Percentiles rank a stretch among this genome's conserved stretches.
Conservation (phyloP, 2,888 invertebrate species). For the Maniola hyperantus region DNA sequence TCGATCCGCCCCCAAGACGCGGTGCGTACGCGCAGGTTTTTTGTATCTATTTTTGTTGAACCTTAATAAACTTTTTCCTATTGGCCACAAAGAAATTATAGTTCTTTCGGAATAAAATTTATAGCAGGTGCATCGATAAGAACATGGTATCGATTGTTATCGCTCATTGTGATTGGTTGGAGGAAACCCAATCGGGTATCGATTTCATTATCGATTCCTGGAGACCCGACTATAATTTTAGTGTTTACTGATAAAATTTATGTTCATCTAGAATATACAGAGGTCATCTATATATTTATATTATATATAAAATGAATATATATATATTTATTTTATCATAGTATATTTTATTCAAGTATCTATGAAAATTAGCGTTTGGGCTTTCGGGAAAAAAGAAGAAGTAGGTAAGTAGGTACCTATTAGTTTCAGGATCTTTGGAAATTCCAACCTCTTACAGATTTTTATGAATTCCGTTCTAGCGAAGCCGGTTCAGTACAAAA, state of each 20-base stretch:
- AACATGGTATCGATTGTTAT: conserved; percentile 61
- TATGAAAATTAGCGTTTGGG: too few relatives aligned
- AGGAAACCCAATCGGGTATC: conserved; percentile 53
- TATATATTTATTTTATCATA: too few relatives aligned
- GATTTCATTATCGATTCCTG: conserved; percentile 48
- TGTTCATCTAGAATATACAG: too few relatives aligned
- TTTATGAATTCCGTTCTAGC: too few relatives aligned
- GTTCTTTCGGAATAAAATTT: conserved; percentile 72
- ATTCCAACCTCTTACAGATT: too few relatives aligned
- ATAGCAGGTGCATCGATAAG: conserved; percentile 69
- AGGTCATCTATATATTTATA: too few relatives aligned
- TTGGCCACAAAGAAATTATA: conserved; percentile 75
- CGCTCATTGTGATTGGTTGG: conserved; percentile 57
- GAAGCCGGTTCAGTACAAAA: background rate
- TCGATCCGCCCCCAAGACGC: conserved; percentile 71
- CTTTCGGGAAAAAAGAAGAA: too few relatives aligned
- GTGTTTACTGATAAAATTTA: conserved; percentile 1
- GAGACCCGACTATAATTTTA: background rate
- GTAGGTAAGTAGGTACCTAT: too few relatives aligned
- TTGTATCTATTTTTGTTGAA: conserved; percentile 55
- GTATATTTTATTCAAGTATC: too few relatives aligned
- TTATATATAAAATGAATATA: too few relatives aligned
- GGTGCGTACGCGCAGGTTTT: conserved; percentile 58
- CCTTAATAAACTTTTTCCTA: conserved; percentile 78
- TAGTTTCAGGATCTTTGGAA: too few relatives aligned